Evolutionary conservation across 2,113 vertebrate species (phyloP).

Genomic region (Lampris megalopsis): DNA sequence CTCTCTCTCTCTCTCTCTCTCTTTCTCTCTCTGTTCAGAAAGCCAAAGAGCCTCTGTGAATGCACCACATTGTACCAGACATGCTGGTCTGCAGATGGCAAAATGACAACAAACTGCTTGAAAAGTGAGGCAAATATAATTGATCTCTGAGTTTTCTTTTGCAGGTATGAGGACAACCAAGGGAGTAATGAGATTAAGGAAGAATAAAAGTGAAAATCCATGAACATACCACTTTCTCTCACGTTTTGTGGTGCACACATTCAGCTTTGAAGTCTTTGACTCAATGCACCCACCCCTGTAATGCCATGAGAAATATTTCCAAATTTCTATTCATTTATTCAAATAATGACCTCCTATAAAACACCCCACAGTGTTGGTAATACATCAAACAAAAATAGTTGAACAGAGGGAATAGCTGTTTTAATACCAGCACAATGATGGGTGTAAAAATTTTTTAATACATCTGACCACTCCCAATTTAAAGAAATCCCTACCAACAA

Average conservation of each 20-base stretch:
- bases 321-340: conserved; percentile 78
- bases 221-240: conserved; percentile 63
- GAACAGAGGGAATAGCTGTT: conserved; percentile 62
- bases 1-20: no score
- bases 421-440: conserved; percentile 65
- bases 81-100: conserved; percentile 89
- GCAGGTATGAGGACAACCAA: conserved; percentile 83
- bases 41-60: conserved; percentile 82
- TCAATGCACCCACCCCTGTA: conserved; percentile 43
- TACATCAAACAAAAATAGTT: conserved; percentile 74
- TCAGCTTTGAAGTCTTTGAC: conserved; percentile 58
- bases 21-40: conserved; percentile 77
- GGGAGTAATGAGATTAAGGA: conserved; percentile 82
- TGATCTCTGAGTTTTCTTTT: conserved; percentile 68
- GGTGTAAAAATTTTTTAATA: conserved; percentile 57
- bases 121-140: conserved; percentile 85
- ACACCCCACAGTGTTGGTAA: conserved; percentile 68
- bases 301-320: conserved; percentile 76
- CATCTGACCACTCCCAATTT: conserved; percentile 56
- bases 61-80: conserved; percentile 84
- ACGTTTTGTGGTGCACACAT: conserved; percentile 67
- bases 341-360: conserved; percentile 67
- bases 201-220: conserved; percentile 69
- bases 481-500: conserved; percentile 71
- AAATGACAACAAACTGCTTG: conserved; percentile 86